phyloP scores from a whole-genome alignment of 1,140 invertebrate species.

The Pristionchus pacificus region DNA sequence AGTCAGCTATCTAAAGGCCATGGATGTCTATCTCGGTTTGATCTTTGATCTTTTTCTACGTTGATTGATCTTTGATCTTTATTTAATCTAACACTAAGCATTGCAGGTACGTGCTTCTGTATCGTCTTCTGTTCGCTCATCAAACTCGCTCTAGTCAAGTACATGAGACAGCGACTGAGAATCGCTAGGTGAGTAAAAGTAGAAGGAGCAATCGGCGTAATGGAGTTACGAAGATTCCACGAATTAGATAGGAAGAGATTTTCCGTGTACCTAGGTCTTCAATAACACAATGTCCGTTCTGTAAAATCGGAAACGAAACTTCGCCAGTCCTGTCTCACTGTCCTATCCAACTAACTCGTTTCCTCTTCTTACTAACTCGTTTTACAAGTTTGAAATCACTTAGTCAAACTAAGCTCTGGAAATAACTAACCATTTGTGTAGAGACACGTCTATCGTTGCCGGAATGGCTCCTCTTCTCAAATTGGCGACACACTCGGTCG shows the following conservation, averaged over 20 bases:
- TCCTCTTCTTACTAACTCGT: slow-evolving; percentile 2
- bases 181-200: slow-evolving; percentile 19
- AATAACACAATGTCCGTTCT: too few species aligned
- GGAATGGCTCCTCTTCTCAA: slow-evolving; percentile 4
- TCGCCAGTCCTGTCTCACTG: too few species aligned
- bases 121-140: slow-evolving; percentile 40
- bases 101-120: slow-evolving; percentile 58
- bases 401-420: slow-evolving; percentile 4
- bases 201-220: not conserved
- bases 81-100: not conserved
- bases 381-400: too few species aligned
- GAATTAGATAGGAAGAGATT: not conserved
- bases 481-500: not conserved
- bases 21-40: slow-evolving; percentile 85
- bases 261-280: too few species aligned
- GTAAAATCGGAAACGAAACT: too few species aligned
- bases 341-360: not conserved
- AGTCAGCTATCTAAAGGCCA: slow-evolving; percentile 74
- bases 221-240: not conserved
- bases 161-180: slow-evolving; percentile 33
- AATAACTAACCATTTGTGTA: not conserved
- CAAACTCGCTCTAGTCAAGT: slow-evolving; percentile 39
- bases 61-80: not conserved
- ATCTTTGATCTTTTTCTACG: not conserved
- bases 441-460: slow-evolving; percentile 19